Evolutionary conservation across 1,140 invertebrate genomes (phyloP), one percentile per base, ranked within the genome.

Genomic region (Drosophila littoralis): DNA sequence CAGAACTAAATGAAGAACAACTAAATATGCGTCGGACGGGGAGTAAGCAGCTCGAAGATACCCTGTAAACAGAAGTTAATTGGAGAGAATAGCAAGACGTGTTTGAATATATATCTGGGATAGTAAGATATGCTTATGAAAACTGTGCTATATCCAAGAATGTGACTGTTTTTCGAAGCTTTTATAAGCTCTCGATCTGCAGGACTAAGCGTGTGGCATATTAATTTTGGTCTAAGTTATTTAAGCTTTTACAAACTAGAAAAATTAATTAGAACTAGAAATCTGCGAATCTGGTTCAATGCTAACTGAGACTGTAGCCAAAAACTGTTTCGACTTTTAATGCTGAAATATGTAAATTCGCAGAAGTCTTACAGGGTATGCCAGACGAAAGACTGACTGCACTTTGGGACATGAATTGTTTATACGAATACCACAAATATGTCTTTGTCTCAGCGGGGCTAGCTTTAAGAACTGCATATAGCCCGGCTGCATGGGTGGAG

Each of bases 391-490:
- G 72, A 51, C 59, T 57, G 22, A 65, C 10, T 52, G 33, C 54
- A 69, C 40, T 68, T 43, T 60, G 46, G 59, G 64, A 54, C 55
- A 65, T 64, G 45, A 54, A 81, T 81, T 84, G 82, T 86, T 81
- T 86, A 86, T 81, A 71, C 69, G 52, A 66, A 48, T 17, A 72
- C 52, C 35, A 45, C 51, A 58, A 45, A 72, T 36, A 72, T 48
- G 42, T 67, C 79, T 88, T 79, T 85, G 75, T 81, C 63, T 74
- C 59, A 22, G 50, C 36, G 38, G 42, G 48, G 42, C 28, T 48
- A 36, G 63, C 57, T 59, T 67, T 55, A 73, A 67, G 63, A 73
- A 74, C 36, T 70, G 22, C 22, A 28, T 28, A 28, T 28, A 28
- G 22, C 22, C 22, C 22, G 22, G 22, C 22, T 28, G 22, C 22